Percentiles rank a stretch among this genome's conserved stretches.
Conservation (phyloP, 1,140 invertebrate species). For the Onthophagus taurus region DNA sequence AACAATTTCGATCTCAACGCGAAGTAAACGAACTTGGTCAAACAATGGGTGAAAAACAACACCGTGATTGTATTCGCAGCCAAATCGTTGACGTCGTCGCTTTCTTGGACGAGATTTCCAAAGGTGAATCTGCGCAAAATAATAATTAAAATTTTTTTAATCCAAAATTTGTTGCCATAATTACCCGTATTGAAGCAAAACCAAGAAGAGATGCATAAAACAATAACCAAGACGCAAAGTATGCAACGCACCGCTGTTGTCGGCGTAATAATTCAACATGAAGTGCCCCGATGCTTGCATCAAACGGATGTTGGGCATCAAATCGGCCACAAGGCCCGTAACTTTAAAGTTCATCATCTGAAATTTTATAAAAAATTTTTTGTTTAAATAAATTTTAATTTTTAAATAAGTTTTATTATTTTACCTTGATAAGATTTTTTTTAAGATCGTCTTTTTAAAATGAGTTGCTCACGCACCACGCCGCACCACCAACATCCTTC, state of each 20-base stretch:
- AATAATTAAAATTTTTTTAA: conserved; percentile 17
- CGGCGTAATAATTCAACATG: conserved; percentile 64
- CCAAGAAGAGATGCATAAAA: conserved; percentile 48
- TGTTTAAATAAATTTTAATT: too few relatives aligned
- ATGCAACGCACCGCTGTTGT: conserved; percentile 42
- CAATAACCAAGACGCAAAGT: conserved; percentile 51
- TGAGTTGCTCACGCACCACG: too few relatives aligned
- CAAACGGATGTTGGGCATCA: conserved; percentile 69
- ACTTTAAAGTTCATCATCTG: conserved; percentile 50
- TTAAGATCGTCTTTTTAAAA: too few relatives aligned
- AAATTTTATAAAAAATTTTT: too few relatives aligned
- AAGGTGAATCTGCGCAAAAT: conserved; percentile 48
- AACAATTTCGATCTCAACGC: conserved; percentile 62
- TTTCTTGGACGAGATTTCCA: conserved; percentile 57
- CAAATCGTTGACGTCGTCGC: conserved; percentile 68
- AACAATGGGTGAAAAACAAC: conserved; percentile 66
- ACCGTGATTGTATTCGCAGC: conserved; percentile 73
- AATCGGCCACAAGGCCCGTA: conserved; percentile 64
- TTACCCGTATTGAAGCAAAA: conserved; percentile 52
- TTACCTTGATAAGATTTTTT: too few relatives aligned
- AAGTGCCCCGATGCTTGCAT: conserved; percentile 69
- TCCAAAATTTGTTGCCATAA: conserved; percentile 1
- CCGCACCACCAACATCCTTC: too few relatives aligned
- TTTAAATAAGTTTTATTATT: too few relatives aligned
- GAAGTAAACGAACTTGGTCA: conserved; percentile 66